Base-by-base conservation (phyloP, 2,113 vertebrate species). In the Ceratotherium simum region DNA sequence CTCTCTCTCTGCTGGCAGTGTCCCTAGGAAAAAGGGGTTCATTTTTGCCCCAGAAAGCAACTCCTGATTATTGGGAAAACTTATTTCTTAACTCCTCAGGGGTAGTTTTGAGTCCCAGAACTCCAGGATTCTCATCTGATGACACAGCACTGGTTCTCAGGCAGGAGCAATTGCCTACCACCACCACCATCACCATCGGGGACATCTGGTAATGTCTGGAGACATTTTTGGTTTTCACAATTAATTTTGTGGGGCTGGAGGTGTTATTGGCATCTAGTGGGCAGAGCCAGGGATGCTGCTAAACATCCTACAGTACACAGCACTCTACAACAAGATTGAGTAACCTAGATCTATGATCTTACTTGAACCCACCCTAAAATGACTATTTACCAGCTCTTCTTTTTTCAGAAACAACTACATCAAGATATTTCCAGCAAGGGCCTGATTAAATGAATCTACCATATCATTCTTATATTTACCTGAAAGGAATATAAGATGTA, bases 401-500 rank as follows among this genome's bases (percentile, higher is more conserved):
- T 48, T 84, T 81, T 54, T 48, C 87, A 89, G 25, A 91, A 96
- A 96, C 17, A 36, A 48, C 58, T 23, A 69, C 9, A 73, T 13
- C 60, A 78, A 76, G 4, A 39, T n/a, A n/a, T 39, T 92, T 70
- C 65, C 48, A 39, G 31, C 20, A 67, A 95, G 58, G 7, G 18
- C 42, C 64, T 87, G 29, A 81, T 58, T 85, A 69, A 88, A 93
- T 48, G 6, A 90, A 72, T 20, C 85, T 65, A 62, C 33, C 56
- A 23, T 42, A 65, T 70, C 36, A 82, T 64, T 87, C 84, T 96
- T 58, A 82, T 85, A 97, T 42, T 99, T 99, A 99, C 99, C 99
- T 99, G 99, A 99, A 99, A 96, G 99, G 99, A 98, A 99, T 98
- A 98, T 99, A 99, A 0, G 99, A 98, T 92, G 99, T 42, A 46